Evolutionary conservation across 1,140 invertebrate genomes (phyloP).

Genomic region (Contarinia nasturtii): DNA sequence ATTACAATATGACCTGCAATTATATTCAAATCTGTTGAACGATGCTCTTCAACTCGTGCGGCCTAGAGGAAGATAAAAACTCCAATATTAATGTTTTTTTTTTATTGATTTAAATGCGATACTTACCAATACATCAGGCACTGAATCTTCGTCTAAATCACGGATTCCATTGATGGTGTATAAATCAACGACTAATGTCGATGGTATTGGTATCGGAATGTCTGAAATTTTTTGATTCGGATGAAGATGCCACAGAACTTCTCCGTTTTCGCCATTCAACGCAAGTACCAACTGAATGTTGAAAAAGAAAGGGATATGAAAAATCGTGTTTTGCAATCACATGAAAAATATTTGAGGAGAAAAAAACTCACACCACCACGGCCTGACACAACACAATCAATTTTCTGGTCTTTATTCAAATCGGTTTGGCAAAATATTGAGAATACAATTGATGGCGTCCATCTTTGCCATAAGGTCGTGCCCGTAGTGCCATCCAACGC

Average conservation of each 20-base stretch:
- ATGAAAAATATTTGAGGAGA: not conserved
- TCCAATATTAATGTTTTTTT: too few species aligned
- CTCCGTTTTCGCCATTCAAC: slow-evolving; percentile 46
- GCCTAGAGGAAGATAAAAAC: too few species aligned
- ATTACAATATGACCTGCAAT: slow-evolving; percentile 41
- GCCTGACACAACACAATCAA: slow-evolving; percentile 57
- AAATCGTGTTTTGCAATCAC: not conserved
- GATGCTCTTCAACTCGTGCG: slow-evolving; percentile 37
- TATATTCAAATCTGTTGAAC: slow-evolving; percentile 8
- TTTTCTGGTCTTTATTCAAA: slow-evolving; percentile 44
- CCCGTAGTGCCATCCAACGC: slow-evolving; percentile 56
- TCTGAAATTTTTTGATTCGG: slow-evolving; percentile 12
- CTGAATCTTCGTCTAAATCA: slow-evolving; percentile 51
- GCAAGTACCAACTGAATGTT: slow-evolving; percentile 37
- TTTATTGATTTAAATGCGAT: too few species aligned
- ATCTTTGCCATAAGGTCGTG: slow-evolving; percentile 53
- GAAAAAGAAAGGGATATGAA: not conserved
- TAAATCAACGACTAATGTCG: slow-evolving; percentile 27
- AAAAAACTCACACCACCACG: slow-evolving; percentile 41
- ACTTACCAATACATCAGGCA: slow-evolving; percentile 53
- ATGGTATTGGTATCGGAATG: slow-evolving; percentile 15
- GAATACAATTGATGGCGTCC: slow-evolving; percentile 53
- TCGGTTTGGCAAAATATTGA: slow-evolving; percentile 55
- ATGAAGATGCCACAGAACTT: slow-evolving; percentile 42
- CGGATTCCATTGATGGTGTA: slow-evolving; percentile 49